Evolutionary conservation across 2,113 vertebrate species (phyloP).

Genomic region (Hyla sarda): DNA sequence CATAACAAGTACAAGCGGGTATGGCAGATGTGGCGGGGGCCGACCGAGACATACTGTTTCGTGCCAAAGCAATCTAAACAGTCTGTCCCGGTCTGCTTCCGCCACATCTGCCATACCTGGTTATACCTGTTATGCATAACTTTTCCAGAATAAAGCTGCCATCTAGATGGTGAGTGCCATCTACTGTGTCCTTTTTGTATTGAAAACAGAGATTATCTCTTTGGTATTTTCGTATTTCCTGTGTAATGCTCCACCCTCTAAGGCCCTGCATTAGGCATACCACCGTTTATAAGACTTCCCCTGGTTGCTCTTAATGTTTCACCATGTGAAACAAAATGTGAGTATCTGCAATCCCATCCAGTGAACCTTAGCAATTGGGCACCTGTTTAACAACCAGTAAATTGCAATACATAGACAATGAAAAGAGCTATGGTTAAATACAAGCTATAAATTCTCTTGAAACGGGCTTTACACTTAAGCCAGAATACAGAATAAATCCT

Average conservation of each 20-base stretch:
- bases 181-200: no score
- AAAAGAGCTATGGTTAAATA: neutral
- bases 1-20: no score
- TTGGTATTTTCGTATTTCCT: neutral
- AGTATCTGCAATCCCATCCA: neutral
- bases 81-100: no score
- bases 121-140: no score
- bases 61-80: no score
- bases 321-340: neutral
- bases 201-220: neutral
- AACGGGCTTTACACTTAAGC: neutral
- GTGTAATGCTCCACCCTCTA: neutral
- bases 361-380: neutral
- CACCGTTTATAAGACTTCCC: neutral
- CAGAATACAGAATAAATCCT: neutral
- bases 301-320: neutral
- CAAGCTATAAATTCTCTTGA: neutral
- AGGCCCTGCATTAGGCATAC: neutral
- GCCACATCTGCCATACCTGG: no score
- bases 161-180: no score
- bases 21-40: no score
- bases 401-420: neutral
- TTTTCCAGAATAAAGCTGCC: no score
- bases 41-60: no score
- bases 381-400: neutral